Percentiles rank a stretch among this genome's conserved stretches.
These are phyloP conservation scores for Sinopyrophorus schimmeli DNA, from an alignment of 2,888 invertebrate genomes.

Conservation along the genomic window DNA sequence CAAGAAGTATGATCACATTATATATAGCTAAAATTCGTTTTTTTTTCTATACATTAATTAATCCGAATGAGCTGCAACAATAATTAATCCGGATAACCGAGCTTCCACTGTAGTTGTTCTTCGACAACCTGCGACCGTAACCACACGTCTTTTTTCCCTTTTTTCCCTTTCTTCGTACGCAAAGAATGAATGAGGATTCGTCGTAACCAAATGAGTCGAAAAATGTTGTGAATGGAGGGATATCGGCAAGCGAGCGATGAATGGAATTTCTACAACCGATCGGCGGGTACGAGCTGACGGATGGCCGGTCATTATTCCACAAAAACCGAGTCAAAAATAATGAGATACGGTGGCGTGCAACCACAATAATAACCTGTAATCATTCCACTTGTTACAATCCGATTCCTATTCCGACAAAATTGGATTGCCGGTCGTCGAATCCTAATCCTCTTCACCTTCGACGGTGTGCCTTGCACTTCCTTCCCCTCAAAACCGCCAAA, in stretches of 20 bases:
- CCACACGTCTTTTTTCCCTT: no score
- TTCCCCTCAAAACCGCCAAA: no score
- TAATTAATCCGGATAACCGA: no score
- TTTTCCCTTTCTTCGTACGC: no score
- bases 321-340: conserved; percentile 32
- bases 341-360: conserved; percentile 35
- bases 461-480: no score
- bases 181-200: conserved; percentile 9
- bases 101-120: no score
- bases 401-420: conserved; percentile 27
- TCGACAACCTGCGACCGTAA: no score
- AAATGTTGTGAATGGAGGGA: conserved; percentile 15
- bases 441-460: no score
- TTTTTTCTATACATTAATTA: no score
- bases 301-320: conserved; percentile 29
- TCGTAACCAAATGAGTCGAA: conserved; percentile 15
- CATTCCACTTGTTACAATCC: conserved; percentile 34
- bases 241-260: conserved; percentile 12
- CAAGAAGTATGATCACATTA: no score
- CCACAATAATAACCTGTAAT: conserved; percentile 34
- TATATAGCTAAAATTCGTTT: no score
- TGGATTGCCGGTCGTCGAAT: conserved; percentile 15
- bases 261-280: conserved; percentile 24
- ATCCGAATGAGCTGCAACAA: no score
- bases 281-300: conserved; percentile 23